Conservation (phyloP, 2,888 invertebrate genomes). For the Chloroclystis v-ata region DNA sequence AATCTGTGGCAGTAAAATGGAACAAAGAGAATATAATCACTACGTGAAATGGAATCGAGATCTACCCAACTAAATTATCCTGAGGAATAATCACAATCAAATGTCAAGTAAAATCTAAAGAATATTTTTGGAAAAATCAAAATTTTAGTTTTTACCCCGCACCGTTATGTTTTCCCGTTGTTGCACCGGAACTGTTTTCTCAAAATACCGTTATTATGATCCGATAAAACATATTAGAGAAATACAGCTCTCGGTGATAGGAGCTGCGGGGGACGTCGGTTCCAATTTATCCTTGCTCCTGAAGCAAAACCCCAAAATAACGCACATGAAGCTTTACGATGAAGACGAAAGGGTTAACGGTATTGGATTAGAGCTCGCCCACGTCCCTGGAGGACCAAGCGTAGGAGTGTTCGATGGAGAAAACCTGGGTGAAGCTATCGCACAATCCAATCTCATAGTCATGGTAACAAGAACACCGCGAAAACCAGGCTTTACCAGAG, state of each 20-base stretch:
- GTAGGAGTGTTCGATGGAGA: constrained; percentile 39
- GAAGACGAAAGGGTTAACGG: constrained; percentile 44
- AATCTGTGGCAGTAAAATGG: no score
- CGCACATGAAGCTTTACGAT: constrained; percentile 47
- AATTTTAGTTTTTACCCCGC: constrained; percentile 7
- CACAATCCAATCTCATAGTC: constrained; percentile 43
- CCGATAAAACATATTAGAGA: constrained; percentile 28
- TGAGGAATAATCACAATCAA: no score
- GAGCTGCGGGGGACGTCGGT: constrained; percentile 50
- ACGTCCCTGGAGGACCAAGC: constrained; percentile 45
- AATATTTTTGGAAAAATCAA: no score
- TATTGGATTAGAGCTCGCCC: constrained; percentile 43
- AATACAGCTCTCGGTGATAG: constrained; percentile 54
- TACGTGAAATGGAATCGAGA: no score
- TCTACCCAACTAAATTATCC: no score
- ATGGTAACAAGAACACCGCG: constrained; percentile 45
- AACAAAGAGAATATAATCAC: no score
- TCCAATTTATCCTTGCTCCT: constrained; percentile 49
- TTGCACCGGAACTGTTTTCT: constrained; percentile 2
- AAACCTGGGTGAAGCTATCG: constrained; percentile 39
- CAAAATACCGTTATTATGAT: constrained; percentile 2
- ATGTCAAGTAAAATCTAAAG: no score
- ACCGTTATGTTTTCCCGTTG: constrained; percentile 26
- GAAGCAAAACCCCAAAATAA: constrained; percentile 48
- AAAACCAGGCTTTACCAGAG: constrained; percentile 37